A percentile compares a stretch with the other conserved stretches of the same genome.
Evolutionary conservation across 2,888 invertebrate genomes (phyloP).

Genomic region (Craniophora ligustri): DNA sequence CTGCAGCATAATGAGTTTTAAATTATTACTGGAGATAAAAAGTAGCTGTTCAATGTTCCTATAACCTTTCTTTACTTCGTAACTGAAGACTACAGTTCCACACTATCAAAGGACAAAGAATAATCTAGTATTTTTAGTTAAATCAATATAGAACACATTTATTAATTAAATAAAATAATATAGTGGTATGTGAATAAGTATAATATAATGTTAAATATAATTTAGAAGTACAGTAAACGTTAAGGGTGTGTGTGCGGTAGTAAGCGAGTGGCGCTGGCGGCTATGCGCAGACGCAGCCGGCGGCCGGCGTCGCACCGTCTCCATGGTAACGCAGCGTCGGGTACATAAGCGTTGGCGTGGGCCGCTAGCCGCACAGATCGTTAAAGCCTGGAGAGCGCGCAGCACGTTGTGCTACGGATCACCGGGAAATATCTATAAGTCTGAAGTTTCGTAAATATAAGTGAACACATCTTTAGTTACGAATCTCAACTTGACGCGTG

Average conservation of each 20-base stretch:
- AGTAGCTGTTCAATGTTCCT: slow-evolving; percentile 73
- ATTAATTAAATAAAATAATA: slow-evolving; percentile 29
- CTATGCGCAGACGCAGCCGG: slow-evolving; percentile 65
- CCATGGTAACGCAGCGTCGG: slow-evolving; percentile 76
- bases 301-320: slow-evolving; percentile 82
- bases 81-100: slow-evolving; percentile 67
- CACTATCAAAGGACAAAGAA: slow-evolving; percentile 59
- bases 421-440: slow-evolving; percentile 73
- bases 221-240: slow-evolving; percentile 29
- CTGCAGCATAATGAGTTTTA: slow-evolving; percentile 86
- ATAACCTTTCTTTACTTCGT: slow-evolving; percentile 82
- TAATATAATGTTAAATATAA: slow-evolving; percentile 27
- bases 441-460: slow-evolving; percentile 87
- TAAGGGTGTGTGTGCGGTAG: slow-evolving; percentile 44
- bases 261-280: slow-evolving; percentile 39
- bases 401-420: slow-evolving; percentile 86
- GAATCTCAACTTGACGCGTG: slow-evolving; percentile 83
- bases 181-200: slow-evolving; percentile 26
- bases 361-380: slow-evolving; percentile 73
- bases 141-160: slow-evolving; percentile 40
- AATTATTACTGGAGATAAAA: slow-evolving; percentile 87
- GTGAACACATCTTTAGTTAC: slow-evolving; percentile 83
- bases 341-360: slow-evolving; percentile 77
- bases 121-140: slow-evolving; percentile 29
- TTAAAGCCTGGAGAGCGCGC: slow-evolving; percentile 85